Conservation (phyloP, 1,140 invertebrate genomes). For the Pseudomyrmex cubaensis region DNA sequence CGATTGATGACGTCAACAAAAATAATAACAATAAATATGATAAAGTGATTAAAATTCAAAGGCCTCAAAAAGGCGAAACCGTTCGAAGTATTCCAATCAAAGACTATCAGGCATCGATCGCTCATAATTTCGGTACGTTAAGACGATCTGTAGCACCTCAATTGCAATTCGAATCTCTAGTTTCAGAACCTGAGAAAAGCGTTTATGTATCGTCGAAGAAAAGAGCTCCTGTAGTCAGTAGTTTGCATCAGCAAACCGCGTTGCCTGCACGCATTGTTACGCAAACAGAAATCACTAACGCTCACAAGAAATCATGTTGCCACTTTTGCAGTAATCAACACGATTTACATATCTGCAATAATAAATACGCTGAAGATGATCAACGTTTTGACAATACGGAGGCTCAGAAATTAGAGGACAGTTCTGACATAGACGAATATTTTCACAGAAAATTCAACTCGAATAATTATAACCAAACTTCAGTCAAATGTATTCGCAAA, state of each 20-base stretch:
- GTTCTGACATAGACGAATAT: conserved; percentile 51
- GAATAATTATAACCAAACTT: background rate
- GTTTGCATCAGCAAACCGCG: background rate
- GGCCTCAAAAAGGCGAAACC: conserved; percentile 53
- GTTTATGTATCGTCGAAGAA: conserved; percentile 24
- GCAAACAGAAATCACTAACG: conserved; percentile 25
- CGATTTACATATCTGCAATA: conserved; percentile 3
- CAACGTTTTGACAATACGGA: background rate
- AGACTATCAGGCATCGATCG: conserved; percentile 77
- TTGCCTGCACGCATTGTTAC: conserved; percentile 19
- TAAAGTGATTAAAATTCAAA: conserved; percentile 55
- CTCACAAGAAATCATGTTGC: conserved; percentile 12
- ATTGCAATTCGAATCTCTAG: conserved; percentile 71
- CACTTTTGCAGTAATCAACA: conserved; percentile 57
- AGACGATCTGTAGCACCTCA: conserved; percentile 69
- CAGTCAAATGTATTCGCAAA: background rate
- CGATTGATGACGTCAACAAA: conserved; percentile 6
- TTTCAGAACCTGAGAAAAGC: conserved; percentile 69
- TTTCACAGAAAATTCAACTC: conserved; percentile 39
- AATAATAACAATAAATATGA: conserved; percentile 1
- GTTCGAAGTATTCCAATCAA: conserved; percentile 78
- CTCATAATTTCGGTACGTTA: conserved; percentile 75
- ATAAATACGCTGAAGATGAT: conserved; percentile 32
- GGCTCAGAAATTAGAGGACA: background rate
- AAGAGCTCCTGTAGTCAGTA: conserved; percentile 33